phyloP scores from a whole-genome alignment of 2,888 invertebrate genomes.

The Corythucha ciliata region DNA sequence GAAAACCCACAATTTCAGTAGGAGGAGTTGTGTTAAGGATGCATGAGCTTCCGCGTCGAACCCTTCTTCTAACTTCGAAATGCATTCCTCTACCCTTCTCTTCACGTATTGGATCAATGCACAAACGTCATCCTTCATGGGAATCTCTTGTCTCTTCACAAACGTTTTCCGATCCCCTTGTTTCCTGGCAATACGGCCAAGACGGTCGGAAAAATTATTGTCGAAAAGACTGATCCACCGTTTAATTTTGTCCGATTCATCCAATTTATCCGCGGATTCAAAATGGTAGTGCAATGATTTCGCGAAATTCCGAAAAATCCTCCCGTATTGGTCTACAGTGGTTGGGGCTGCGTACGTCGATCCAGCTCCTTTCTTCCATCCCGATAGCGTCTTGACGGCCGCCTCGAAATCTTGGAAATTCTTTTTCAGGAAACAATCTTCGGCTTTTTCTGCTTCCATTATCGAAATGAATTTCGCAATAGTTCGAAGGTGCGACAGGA shows the following conservation, averaged over 20 bases:
- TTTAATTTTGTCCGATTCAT: not conserved
- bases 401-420: not conserved
- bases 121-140: not conserved
- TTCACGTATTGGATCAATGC: not conserved
- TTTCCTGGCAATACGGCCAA: not conserved
- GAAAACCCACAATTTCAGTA: conserved; percentile 21
- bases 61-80: not conserved
- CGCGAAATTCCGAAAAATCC: not conserved
- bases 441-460: too few relatives aligned
- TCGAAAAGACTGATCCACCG: conserved; percentile 2
- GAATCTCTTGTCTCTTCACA: not conserved
- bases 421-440: not conserved
- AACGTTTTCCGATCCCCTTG: not conserved
- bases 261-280: not conserved
- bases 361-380: not conserved
- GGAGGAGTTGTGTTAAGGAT: conserved; percentile 3
- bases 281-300: not conserved
- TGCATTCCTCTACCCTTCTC: not conserved
- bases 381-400: not conserved
- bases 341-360: not conserved
- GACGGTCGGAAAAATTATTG: not conserved
- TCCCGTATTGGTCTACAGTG: not conserved
- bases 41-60: not conserved
- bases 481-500: not conserved
- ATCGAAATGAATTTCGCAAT: not conserved